These are phyloP conservation scores for Megaceryle maxima DNA, from an alignment of 2,113 vertebrate genomes.

Conservation along the genomic window DNA sequence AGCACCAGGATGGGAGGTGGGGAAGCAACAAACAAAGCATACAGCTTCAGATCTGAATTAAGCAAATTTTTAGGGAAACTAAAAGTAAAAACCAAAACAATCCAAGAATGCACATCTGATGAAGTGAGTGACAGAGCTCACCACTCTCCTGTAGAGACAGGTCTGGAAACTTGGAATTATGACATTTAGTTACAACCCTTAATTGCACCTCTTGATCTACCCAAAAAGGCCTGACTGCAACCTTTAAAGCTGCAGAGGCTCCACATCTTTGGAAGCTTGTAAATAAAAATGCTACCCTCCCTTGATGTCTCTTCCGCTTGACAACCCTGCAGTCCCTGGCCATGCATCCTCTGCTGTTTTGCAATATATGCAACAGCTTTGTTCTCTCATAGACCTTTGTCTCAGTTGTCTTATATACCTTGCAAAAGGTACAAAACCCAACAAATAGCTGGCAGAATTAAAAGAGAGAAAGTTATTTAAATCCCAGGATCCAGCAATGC, in stretches of 20 bases:
- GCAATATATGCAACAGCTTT: neutral
- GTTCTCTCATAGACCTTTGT: neutral
- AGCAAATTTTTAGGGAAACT: neutral
- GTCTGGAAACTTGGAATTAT: neutral
- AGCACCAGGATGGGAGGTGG: neutral
- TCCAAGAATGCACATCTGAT: neutral
- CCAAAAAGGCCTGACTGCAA: neutral
- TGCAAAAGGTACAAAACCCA: neutral
- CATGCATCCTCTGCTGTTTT: neutral
- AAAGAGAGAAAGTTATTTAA: neutral
- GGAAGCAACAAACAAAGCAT: neutral
- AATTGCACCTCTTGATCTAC: neutral
- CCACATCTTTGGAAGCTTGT: neutral
- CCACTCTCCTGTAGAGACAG: neutral
- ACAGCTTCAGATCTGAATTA: neutral
- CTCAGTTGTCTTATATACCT: neutral
- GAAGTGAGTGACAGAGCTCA: neutral
- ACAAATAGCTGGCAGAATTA: neutral
- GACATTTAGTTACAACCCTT: neutral
- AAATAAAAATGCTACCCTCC: neutral
- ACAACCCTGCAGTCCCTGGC: neutral
- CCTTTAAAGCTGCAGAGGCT: neutral
- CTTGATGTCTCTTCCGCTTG: neutral
- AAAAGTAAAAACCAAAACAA: neutral
- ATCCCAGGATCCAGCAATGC: neutral